A percentile compares a stretch with the other conserved stretches of the same genome.
phyloP scores from a whole-genome alignment of 2,888 invertebrate species.

The Caenorhabditis afra region DNA sequence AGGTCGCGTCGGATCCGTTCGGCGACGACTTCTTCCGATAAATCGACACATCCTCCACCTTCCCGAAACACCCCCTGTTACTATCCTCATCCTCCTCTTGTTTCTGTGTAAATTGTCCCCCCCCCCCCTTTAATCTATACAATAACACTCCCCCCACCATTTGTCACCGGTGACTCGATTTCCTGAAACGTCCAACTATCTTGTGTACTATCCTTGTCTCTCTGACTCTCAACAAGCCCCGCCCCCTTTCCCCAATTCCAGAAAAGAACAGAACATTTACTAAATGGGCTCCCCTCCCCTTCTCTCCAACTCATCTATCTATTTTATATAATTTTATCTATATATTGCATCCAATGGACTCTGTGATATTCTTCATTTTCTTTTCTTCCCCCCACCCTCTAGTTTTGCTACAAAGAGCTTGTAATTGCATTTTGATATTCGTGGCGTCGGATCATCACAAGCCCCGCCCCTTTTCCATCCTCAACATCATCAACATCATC shows the following conservation, averaged over 20 bases:
- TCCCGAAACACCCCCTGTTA: background rate
- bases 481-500: too few relatives aligned
- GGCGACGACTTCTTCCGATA: conserved; percentile 73
- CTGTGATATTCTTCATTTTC: background rate
- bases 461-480: too few relatives aligned
- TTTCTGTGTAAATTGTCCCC: conserved; percentile 32
- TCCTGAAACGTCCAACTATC: too few relatives aligned
- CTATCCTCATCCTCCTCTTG: too few relatives aligned
- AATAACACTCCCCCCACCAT: background rate
- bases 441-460: too few relatives aligned
- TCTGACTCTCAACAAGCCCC: too few relatives aligned
- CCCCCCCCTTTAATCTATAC: too few relatives aligned
- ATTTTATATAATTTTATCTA: conserved; percentile 11
- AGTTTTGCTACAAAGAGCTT: too few relatives aligned
- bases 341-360: conserved; percentile 8
- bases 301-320: conserved; percentile 8
- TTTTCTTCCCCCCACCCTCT: too few relatives aligned
- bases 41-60: conserved; percentile 4
- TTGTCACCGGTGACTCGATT: background rate
- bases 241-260: too few relatives aligned
- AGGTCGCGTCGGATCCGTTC: conserved; percentile 62
- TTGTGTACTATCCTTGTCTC: background rate
- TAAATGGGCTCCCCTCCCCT: conserved; percentile 5
- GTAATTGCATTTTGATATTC: too few relatives aligned
- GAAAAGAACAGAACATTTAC: too few relatives aligned